Evolutionary conservation across 1,140 invertebrate genomes (phyloP).

Genomic region (Drosophila auraria): DNA sequence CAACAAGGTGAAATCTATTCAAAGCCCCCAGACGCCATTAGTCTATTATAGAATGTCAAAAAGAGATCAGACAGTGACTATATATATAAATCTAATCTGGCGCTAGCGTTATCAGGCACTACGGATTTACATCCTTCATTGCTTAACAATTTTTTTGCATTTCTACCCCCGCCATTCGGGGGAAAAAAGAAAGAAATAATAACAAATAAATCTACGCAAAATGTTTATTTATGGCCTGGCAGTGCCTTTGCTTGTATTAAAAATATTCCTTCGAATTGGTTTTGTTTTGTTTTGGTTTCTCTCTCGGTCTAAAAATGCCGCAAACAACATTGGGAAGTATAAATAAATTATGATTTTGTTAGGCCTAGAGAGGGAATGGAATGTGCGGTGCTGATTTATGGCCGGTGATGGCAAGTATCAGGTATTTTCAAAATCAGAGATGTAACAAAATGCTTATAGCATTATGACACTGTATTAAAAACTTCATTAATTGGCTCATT

Average conservation of each 20-base stretch:
- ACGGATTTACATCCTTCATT: slow-evolving; percentile 25
- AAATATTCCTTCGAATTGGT: slow-evolving; percentile 49
- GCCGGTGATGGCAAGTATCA: slow-evolving; percentile 24
- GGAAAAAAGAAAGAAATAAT: slow-evolving; percentile 27
- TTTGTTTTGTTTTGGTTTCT: slow-evolving; percentile 57
- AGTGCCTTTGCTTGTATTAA: slow-evolving; percentile 54
- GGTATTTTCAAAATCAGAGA: slow-evolving; percentile 9
- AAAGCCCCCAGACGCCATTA: slow-evolving; percentile 19
- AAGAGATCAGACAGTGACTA: slow-evolving; percentile 19
- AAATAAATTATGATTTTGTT: slow-evolving; percentile 51
- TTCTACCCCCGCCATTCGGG: slow-evolving; percentile 15
- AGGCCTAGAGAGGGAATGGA: slow-evolving; percentile 40
- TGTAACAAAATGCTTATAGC: slow-evolving; percentile 5
- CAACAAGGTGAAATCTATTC: slow-evolving; percentile 33
- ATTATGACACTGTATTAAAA: too few relatives aligned
- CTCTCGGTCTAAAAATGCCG: slow-evolving; percentile 67
- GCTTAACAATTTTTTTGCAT: slow-evolving; percentile 17
- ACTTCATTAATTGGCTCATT: too few relatives aligned
- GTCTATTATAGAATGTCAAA: slow-evolving; percentile 12
- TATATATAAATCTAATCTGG: slow-evolving; percentile 34
- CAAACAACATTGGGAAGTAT: slow-evolving; percentile 53
- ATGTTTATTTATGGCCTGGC: slow-evolving; percentile 74
- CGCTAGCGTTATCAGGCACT: slow-evolving; percentile 38
- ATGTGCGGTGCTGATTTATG: slow-evolving; percentile 39
- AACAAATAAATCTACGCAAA: slow-evolving; percentile 57